Percentiles rank a stretch among this genome's conserved stretches.
phyloP scores from a whole-genome alignment of 2,113 vertebrate species.

The Nibea coibor region DNA sequence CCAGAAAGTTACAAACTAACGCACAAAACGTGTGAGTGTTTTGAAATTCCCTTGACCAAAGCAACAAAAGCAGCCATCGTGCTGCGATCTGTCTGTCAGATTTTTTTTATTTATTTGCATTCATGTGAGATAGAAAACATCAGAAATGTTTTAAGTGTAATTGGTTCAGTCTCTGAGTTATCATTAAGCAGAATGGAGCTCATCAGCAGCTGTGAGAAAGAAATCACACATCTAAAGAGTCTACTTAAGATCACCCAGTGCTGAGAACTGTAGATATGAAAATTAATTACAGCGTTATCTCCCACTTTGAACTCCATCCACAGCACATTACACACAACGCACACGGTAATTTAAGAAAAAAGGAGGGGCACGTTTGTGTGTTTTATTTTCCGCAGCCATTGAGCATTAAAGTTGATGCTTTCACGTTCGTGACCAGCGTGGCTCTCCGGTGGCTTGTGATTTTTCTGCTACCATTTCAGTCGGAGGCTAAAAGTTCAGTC shows the following conservation, averaged over 20 bases:
- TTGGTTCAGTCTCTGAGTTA: constrained; percentile 33
- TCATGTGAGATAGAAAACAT: constrained; percentile 29
- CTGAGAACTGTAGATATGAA: constrained; percentile 63
- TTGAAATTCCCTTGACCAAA: background rate
- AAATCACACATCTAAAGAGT: constrained; percentile 51
- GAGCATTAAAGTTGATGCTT: constrained; percentile 16
- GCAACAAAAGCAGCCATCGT: background rate
- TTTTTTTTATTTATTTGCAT: background rate
- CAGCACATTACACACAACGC: constrained; percentile 22
- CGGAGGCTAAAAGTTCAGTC: constrained; percentile 16
- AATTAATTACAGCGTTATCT: constrained; percentile 71
- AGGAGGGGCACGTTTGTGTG: background rate
- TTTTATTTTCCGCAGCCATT: constrained; percentile 31
- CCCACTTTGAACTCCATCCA: constrained; percentile 47
- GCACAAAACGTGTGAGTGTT: background rate
- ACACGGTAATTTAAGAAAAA: constrained; percentile 20
- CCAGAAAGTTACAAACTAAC: background rate
- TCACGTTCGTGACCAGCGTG: background rate
- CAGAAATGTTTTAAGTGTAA: constrained; percentile 39
- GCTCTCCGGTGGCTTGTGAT: constrained; percentile 22
- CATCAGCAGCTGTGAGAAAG: constrained; percentile 46
- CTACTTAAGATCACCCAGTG: constrained; percentile 30
- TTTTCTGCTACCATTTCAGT: constrained; percentile 29
- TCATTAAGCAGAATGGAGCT: constrained; percentile 32
- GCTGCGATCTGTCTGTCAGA: background rate